Percentiles rank a stretch among this genome's conserved stretches.
Conservation (phyloP, 2,113 vertebrate species). For the Orientallactaga bullata region DNA sequence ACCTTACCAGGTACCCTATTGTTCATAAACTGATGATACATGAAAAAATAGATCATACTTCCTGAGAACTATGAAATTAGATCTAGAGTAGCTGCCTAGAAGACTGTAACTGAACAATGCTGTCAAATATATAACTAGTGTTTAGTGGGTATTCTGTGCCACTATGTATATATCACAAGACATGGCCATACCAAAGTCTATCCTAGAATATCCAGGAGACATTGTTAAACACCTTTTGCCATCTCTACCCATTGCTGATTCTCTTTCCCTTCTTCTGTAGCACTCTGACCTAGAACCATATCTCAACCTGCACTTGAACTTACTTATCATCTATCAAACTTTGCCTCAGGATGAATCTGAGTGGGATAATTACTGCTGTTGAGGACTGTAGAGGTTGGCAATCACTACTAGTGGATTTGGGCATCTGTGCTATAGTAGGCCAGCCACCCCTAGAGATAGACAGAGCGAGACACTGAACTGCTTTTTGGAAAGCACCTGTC, state of each 20-base stretch:
- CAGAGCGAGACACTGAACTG: background rate
- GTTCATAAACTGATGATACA: background rate
- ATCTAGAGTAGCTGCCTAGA: background rate
- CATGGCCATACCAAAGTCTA: background rate
- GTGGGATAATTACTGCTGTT: background rate
- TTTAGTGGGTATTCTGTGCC: too few species aligned
- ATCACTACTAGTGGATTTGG: background rate
- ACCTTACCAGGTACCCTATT: background rate
- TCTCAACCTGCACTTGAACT: background rate
- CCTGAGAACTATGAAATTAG: background rate
- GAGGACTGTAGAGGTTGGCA: background rate
- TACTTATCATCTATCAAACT: background rate
- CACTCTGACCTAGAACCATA: background rate
- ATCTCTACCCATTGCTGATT: background rate
- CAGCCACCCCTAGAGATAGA: background rate
- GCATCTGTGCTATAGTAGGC: background rate
- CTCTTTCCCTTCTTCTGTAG: background rate
- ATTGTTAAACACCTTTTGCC: background rate
- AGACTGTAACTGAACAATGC: background rate
- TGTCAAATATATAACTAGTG: too few species aligned
- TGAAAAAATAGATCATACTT: background rate
- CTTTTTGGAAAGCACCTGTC: background rate
- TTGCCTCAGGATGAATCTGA: background rate
- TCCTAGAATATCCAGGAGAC: accelerated
- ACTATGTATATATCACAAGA: background rate